Conservation (phyloP, 2,888 invertebrate genomes). For the Catocala nupta region DNA sequence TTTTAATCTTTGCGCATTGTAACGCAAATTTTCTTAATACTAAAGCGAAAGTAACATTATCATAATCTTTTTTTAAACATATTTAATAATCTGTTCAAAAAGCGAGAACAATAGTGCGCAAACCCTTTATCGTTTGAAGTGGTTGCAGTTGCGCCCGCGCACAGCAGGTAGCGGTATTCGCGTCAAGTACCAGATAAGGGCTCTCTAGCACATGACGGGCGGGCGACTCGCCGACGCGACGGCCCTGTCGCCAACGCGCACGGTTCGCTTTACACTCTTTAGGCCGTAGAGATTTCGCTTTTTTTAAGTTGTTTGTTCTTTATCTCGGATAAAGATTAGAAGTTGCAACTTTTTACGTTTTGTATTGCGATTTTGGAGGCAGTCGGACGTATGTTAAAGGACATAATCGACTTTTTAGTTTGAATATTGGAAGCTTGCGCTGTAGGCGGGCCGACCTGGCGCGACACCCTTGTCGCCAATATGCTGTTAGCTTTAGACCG, state of each 20-base stretch:
- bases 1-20: not conserved
- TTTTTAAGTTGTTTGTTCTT: slow-evolving; percentile 32
- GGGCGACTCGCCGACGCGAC: slow-evolving; percentile 55
- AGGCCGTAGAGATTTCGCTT: slow-evolving; percentile 18
- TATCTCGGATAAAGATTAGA: slow-evolving; percentile 36
- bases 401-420: too few relatives aligned
- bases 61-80: slow-evolving; percentile 26
- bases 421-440: not conserved
- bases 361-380: slow-evolving; percentile 14
- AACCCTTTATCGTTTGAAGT: slow-evolving; percentile 73
- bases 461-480: slow-evolving; percentile 9
- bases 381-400: not conserved
- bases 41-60: slow-evolving; percentile 14
- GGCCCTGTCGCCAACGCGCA: slow-evolving; percentile 53
- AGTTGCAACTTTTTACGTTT: slow-evolving; percentile 26
- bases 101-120: slow-evolving; percentile 61
- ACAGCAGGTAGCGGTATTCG: slow-evolving; percentile 71
- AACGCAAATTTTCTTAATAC: not conserved
- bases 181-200: slow-evolving; percentile 73
- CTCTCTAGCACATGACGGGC: slow-evolving; percentile 51
- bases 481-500: slow-evolving; percentile 2
- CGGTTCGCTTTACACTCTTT: slow-evolving; percentile 10
- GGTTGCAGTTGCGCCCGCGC: slow-evolving; percentile 62
- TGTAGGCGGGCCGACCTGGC: slow-evolving; percentile 17
- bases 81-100: slow-evolving; percentile 44